phyloP scores from a whole-genome alignment of 2,113 vertebrate genomes.

The Cyprinus carpio region DNA sequence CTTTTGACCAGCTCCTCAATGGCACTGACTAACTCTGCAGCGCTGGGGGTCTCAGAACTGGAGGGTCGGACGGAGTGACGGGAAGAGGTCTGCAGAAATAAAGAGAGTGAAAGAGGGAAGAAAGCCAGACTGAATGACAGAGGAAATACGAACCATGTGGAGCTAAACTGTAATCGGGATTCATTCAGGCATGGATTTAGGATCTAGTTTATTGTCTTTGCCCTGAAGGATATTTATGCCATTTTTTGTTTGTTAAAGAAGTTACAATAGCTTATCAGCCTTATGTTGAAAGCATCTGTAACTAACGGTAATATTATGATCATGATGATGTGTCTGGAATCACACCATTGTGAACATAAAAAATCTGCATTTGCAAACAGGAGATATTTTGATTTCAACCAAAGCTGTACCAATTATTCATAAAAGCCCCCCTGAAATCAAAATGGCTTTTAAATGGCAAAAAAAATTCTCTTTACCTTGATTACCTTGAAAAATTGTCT shows the following conservation, averaged over 20 bases:
- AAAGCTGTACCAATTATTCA: too few species aligned
- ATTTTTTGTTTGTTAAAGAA: not conserved
- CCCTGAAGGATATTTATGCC: conserved; percentile 2
- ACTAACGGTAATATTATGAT: not conserved
- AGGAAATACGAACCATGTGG: not conserved
- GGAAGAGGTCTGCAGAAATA: conserved; percentile 83
- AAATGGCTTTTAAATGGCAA: not conserved
- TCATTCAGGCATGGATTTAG: conserved; percentile 9
- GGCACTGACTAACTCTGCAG: conserved; percentile 95
- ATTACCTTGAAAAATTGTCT: too few species aligned
- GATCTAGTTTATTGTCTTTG: not conserved
- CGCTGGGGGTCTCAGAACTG: conserved; percentile 97
- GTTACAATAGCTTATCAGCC: not conserved
- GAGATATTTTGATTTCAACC: not conserved
- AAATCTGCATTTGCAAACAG: not conserved
- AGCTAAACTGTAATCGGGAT: conserved; percentile 10
- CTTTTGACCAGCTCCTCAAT: conserved; percentile 99
- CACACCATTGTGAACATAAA: conserved; percentile 37
- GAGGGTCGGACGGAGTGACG: conserved; percentile 91
- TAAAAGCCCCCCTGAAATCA: not conserved
- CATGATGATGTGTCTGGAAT: conserved; percentile 5
- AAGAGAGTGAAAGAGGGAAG: conserved; percentile 35
- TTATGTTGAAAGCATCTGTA: conserved; percentile 7
- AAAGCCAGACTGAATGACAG: conserved; percentile 36
- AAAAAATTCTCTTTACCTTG: too few species aligned